phyloP scores from a whole-genome alignment of 1,140 invertebrate species.

The Drosophila miranda region DNA sequence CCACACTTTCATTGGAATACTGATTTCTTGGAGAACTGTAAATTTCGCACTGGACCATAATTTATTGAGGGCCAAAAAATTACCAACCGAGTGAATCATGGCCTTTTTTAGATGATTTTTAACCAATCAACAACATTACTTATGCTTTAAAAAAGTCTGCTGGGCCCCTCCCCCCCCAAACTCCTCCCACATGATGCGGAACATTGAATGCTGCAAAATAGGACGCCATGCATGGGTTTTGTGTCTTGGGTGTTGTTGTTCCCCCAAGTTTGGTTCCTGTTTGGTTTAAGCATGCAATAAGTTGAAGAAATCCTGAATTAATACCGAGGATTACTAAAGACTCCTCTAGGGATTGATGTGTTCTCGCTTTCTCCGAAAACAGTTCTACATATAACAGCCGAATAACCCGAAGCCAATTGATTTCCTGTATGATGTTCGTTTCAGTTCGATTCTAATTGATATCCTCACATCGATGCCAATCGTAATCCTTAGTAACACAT shows the following conservation, averaged over 20 bases:
- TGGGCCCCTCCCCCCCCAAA: too few relatives aligned
- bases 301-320: background rate
- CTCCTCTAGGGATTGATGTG: background rate
- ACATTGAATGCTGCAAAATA: too few relatives aligned
- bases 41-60: constrained; percentile 19
- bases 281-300: constrained; percentile 23
- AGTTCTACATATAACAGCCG: constrained; percentile 21
- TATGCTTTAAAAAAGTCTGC: background rate
- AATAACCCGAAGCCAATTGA: constrained; percentile 15
- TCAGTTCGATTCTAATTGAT: background rate
- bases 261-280: background rate
- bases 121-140: constrained; percentile 3
- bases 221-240: too few relatives aligned
- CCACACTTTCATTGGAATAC: background rate
- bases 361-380: background rate
- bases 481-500: background rate
- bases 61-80: constrained; percentile 13
- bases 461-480: too few relatives aligned
- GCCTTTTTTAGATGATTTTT: constrained; percentile 5
- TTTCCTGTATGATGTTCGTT: constrained; percentile 30
- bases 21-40: constrained; percentile 39
- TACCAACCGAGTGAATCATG: constrained; percentile 30
- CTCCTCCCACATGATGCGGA: too few relatives aligned
- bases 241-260: too few relatives aligned
- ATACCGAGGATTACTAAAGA: too few relatives aligned